phyloP scores from a whole-genome alignment of 2,888 invertebrate genomes.

The Alcis repandata region DNA sequence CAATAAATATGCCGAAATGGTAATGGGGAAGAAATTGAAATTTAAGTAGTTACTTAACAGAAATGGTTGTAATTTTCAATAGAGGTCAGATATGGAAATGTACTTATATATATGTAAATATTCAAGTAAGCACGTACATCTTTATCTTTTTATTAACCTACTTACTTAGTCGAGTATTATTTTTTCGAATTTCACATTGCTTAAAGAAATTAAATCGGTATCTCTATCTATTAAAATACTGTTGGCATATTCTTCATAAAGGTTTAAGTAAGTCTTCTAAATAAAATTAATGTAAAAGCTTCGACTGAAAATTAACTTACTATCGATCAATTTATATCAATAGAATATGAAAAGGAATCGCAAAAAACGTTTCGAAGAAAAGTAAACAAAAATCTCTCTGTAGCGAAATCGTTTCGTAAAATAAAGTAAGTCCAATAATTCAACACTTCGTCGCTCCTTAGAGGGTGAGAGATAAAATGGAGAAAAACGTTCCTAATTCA shows the following conservation, averaged over 20 bases:
- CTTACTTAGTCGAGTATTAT: too few relatives aligned
- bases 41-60: too few relatives aligned
- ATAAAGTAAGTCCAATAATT: slow-evolving; percentile 84
- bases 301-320: slow-evolving; percentile 50
- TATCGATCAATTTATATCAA: slow-evolving; percentile 49
- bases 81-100: too few relatives aligned
- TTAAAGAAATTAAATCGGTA: background rate
- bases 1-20: too few relatives aligned
- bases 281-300: slow-evolving; percentile 28
- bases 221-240: background rate
- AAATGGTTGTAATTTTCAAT: too few relatives aligned
- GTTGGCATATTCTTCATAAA: background rate
- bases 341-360: slow-evolving; percentile 63
- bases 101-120: too few relatives aligned
- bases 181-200: background rate
- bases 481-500: slow-evolving; percentile 83
- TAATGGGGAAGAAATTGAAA: too few relatives aligned
- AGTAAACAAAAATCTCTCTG: slow-evolving; percentile 76
- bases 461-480: slow-evolving; percentile 78
- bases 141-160: too few relatives aligned
- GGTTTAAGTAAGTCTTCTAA: background rate
- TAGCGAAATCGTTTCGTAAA: slow-evolving; percentile 79
- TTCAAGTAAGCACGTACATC: too few relatives aligned
- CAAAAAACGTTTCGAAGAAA: slow-evolving; percentile 68
- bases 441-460: slow-evolving; percentile 79